Evolutionary conservation across 2,888 invertebrate species (phyloP).

Genomic region (Drosophila prostipennis): DNA sequence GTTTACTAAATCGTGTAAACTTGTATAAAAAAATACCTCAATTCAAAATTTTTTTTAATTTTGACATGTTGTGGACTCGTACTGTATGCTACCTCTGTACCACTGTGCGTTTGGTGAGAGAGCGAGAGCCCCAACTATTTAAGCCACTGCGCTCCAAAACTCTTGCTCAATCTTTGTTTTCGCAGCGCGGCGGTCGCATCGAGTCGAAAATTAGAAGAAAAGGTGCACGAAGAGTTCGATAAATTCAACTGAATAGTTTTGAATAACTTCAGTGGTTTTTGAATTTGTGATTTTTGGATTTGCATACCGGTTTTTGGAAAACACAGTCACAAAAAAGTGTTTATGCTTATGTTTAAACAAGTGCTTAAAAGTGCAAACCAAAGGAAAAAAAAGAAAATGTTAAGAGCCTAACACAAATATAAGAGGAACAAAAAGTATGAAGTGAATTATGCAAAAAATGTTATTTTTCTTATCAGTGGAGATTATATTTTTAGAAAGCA

Average conservation of each 20-base stretch:
- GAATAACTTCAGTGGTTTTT: slow-evolving; percentile 1
- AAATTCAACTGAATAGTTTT: slow-evolving; percentile 11
- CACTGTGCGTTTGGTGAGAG: slow-evolving; percentile 4
- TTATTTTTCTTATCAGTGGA: slow-evolving; percentile 23
- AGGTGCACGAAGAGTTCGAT: slow-evolving; percentile 12
- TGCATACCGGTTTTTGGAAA: slow-evolving; percentile 10
- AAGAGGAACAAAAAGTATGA: slow-evolving; percentile 25
- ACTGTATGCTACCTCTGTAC: neutral
- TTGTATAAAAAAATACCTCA: no score
- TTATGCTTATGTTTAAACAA: slow-evolving; percentile 50
- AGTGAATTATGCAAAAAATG: slow-evolving; percentile 7
- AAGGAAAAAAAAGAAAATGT: slow-evolving; percentile 28
- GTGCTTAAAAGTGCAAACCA: slow-evolving; percentile 58
- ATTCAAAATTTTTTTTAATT: no score
- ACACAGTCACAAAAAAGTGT: neutral
- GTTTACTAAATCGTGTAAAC: no score
- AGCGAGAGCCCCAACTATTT: slow-evolving; percentile 9
- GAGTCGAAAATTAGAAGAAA: slow-evolving; percentile 2
- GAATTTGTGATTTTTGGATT: slow-evolving; percentile 7
- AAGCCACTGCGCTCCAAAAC: slow-evolving; percentile 1
- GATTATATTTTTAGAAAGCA: slow-evolving; percentile 8
- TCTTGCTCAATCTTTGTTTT: slow-evolving; percentile 23
- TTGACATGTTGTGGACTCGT: no score
- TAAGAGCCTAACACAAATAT: slow-evolving; percentile 32
- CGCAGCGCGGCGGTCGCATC: slow-evolving; percentile 11